Conservation (phyloP, 2,888 invertebrate genomes). For the Eupithecia inturbata region DNA sequence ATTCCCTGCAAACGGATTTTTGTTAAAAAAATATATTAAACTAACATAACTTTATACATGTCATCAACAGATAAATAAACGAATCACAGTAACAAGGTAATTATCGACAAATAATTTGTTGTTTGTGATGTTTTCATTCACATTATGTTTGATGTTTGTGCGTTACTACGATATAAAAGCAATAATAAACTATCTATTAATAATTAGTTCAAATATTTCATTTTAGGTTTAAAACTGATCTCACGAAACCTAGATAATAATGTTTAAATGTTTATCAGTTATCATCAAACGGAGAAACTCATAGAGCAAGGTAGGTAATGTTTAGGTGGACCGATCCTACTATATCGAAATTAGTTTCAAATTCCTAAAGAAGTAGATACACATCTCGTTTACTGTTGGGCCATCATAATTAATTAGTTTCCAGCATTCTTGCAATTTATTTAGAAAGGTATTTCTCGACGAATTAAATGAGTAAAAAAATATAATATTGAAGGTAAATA, state of each 20-base stretch:
- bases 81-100: conserved; percentile 79
- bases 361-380: neutral
- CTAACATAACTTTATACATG: conserved; percentile 54
- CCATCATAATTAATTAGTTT: neutral
- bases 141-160: conserved; percentile 49
- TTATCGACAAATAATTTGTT: conserved; percentile 59
- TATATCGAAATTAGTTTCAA: neutral
- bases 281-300: neutral
- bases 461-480: neutral
- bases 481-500: neutral
- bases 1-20: conserved; percentile 60
- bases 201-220: neutral
- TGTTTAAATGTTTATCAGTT: no score
- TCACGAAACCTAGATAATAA: neutral
- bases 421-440: no score
- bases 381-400: neutral
- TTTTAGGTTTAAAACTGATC: neutral
- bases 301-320: neutral
- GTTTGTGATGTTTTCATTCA: conserved; percentile 64
- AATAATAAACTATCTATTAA: conserved; percentile 9
- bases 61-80: conserved; percentile 64
- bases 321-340: neutral
- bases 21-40: conserved; percentile 62
- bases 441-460: neutral
- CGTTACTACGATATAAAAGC: conserved; percentile 18